These are phyloP conservation scores for Chaetodon auriga DNA, from an alignment of 2,113 vertebrate genomes.

Conservation along the genomic window DNA sequence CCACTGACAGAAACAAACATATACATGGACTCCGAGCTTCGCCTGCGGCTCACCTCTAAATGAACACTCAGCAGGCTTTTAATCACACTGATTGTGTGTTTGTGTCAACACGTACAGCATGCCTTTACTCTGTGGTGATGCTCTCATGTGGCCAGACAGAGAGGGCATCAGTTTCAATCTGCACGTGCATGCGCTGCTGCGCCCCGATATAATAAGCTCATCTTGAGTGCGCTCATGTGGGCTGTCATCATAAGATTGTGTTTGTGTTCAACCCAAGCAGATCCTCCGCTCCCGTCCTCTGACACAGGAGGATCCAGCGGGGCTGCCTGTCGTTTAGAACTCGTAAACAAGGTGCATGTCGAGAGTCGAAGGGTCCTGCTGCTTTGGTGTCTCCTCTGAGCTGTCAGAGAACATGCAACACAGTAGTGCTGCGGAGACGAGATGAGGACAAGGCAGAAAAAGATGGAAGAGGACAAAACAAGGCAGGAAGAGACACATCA, in stretches of 20 bases:
- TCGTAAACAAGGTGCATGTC: constrained; percentile 65
- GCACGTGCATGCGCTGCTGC: constrained; percentile 26
- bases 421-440: constrained; percentile 13
- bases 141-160: constrained; percentile 30
- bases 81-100: constrained; percentile 1
- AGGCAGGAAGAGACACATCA: constrained; percentile 22
- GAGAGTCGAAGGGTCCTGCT: constrained; percentile 63
- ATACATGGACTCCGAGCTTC: too few relatives aligned
- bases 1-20: background rate
- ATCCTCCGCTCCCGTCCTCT: constrained; percentile 48
- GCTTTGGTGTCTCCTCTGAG: constrained; percentile 71
- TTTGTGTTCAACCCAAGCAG: constrained; percentile 47
- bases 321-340: constrained; percentile 63
- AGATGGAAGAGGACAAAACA: constrained; percentile 33
- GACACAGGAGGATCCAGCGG: constrained; percentile 49
- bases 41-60: background rate
- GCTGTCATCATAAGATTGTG: constrained; percentile 48
- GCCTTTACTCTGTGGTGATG: background rate
- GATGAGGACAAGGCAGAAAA: constrained; percentile 25
- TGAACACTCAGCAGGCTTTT: background rate
- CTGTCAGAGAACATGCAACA: constrained; percentile 52
- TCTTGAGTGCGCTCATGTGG: constrained; percentile 23
- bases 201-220: constrained; percentile 37
- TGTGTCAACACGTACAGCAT: constrained; percentile 7
- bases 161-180: constrained; percentile 36